Evolutionary conservation across 2,797 vertebrate genomes (phyloP), one percentile per base, ranked within the genome.

Genomic region (Anguilla marmorata): DNA sequence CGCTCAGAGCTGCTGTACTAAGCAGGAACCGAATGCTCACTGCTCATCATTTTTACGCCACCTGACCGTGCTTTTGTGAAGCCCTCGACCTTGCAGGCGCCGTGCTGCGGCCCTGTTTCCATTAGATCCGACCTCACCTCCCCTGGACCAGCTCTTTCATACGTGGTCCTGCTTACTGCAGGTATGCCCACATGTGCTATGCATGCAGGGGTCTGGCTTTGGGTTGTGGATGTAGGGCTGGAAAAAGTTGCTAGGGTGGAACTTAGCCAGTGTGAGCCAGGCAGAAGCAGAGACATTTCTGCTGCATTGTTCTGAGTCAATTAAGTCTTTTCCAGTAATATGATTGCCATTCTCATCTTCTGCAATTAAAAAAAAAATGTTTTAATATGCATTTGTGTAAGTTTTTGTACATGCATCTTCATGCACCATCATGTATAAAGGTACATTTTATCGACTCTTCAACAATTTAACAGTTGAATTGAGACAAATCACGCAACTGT

Each of bases 21-120:
- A 74, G 66, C 30, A 86, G 45, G 33, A 72, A 12, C 63, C 45
- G 4, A 72, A 66, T 45, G 21, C 33, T n/a, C 56, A 41, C 56
- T 66, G 58, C 56, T 86, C 21, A 86, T 86, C 60, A 41, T 48
- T 86, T 37, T 86, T 48, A 86, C 41, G 85, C 30, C 9, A 24
- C 85, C 37, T 27, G 66, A 72, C 45, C 85, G 14, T 66, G 85
- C 58, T 85, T 66, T 24, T 24, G 41, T 41, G 45, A 66, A 50
- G 9, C 41, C 63, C 37, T 50, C 85, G 8, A 56, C 85, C 85
- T 63, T 63, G 27, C 58, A 60, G 33, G 58, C 5, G 19, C 60
- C 45, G 8, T 8, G 12, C 76, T 2, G 41, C 5, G 1, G 37
- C 76, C 4, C 8, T 24, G 33, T 80, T 48, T 48, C 76, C 76